Base-by-base conservation (phyloP, 2,113 vertebrate genomes). In the Myotis davidii region DNA sequence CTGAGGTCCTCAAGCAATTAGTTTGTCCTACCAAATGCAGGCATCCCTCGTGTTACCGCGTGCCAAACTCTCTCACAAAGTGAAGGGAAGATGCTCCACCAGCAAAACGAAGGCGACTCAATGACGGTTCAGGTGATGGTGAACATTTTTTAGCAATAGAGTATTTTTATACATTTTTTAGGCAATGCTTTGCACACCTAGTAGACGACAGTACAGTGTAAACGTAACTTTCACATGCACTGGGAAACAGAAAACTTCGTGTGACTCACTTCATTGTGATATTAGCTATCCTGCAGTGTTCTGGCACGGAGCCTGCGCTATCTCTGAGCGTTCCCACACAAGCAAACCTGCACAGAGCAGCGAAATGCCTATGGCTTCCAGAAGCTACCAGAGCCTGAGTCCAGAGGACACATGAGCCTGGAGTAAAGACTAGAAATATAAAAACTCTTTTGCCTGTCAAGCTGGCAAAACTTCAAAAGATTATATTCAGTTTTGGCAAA, bases 1-100 rank as follows among this genome's bases (percentile, higher is more conserved):
- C 45, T 37, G 34, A 94, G n/a, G 37, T 92, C 81, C 88, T 97
- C 48, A 72, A 73, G 90, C 88, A 91, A 70, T 88, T 82, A 94
- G 69, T 93, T 39, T 95, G 82, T 69, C 85, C 94, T 88, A 73
- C 59, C 67, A 90, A 85, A 77, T 52, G 78, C 37, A 29, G 79
- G 56, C 27, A 81, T 6, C 29, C 79, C 10, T 45, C 5, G 2
- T 32, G 32, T 83, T 32, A 61, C 4, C 18, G 17, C 6, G 3
- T 32, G 56, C 7, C 52, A 81, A 25, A 64, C 11, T 14, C 56
- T 37, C 45, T 83, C 45, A 45, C 56, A 83, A 83, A 83, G 56
- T 42, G 37, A 64, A 42, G 54, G 54, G 14, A 81, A 82, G 37
- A 64, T 17, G 37, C 27, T 64, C 39, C 27, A 29, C 56, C 56